Evolutionary conservation across 2,797 vertebrate genomes (phyloP).

Genomic region (Crypturellus tataupa): DNA sequence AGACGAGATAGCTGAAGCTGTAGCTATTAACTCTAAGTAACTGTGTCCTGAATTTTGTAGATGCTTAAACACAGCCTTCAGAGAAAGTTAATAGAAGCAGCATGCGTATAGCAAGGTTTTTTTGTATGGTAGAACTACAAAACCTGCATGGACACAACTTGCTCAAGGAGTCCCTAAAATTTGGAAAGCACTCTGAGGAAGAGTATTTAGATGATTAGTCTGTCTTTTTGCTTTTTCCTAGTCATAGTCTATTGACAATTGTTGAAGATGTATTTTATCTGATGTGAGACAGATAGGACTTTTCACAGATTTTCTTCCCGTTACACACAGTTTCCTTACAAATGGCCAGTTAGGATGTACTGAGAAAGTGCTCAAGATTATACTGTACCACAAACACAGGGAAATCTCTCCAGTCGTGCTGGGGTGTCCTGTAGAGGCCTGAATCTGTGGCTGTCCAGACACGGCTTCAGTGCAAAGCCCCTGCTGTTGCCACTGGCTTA

Average conservation of each 20-base stretch:
- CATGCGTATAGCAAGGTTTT: accelerated
- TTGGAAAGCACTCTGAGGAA: background rate
- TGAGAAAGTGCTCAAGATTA: background rate
- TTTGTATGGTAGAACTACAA: background rate
- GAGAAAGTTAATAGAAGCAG: background rate
- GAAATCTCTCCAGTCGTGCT: background rate
- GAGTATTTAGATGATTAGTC: background rate
- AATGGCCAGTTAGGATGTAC: background rate
- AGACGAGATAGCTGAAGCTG: background rate
- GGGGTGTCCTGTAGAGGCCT: background rate
- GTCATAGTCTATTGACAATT: background rate
- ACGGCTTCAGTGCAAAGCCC: background rate
- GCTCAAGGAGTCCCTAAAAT: background rate
- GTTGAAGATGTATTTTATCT: background rate
- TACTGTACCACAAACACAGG: background rate
- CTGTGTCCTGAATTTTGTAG: background rate
- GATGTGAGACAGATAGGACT: background rate
- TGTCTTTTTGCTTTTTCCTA: background rate
- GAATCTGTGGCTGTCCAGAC: background rate
- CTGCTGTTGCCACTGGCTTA: background rate
- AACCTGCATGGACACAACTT: background rate
- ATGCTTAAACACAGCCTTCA: background rate
- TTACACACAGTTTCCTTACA: background rate
- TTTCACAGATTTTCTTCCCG: background rate
- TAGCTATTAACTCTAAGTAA: background rate